Conservation (phyloP, 2,113 vertebrate species). For the Lates calcarifer region DNA sequence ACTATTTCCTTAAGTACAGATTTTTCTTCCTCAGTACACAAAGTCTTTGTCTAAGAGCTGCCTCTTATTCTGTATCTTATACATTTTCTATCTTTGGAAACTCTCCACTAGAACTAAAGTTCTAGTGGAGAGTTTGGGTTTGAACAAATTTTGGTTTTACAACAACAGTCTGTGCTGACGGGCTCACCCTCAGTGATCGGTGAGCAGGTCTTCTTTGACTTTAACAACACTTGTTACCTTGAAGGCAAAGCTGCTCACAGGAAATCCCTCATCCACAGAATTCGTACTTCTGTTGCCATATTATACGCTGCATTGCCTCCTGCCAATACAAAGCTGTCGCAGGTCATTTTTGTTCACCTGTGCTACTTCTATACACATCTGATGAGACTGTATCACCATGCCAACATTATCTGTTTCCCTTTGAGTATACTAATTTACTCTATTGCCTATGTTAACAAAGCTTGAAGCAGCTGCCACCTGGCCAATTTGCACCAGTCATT, state of each 20-base stretch:
- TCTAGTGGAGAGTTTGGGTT: no score
- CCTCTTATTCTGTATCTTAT: no score
- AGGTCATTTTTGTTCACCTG: neutral
- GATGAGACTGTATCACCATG: neutral
- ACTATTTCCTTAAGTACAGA: no score
- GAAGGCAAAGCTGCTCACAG: neutral
- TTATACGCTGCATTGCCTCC: neutral
- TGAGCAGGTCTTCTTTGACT: neutral
- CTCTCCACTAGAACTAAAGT: neutral
- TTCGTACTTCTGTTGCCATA: neutral
- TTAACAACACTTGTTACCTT: neutral
- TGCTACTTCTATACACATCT: neutral
- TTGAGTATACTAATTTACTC: neutral
- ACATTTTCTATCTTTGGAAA: neutral
- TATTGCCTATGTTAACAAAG: neutral
- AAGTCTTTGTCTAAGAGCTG: no score
- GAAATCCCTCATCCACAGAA: neutral
- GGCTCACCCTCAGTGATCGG: neutral
- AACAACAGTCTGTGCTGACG: neutral
- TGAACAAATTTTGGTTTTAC: neutral
- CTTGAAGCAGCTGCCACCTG: neutral
- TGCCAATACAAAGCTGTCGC: neutral
- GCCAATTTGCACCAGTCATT: neutral
- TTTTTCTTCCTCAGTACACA: no score
- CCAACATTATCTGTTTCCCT: neutral